Conservation (phyloP, 2,797 vertebrate genomes). For the Clangula hyemalis region DNA sequence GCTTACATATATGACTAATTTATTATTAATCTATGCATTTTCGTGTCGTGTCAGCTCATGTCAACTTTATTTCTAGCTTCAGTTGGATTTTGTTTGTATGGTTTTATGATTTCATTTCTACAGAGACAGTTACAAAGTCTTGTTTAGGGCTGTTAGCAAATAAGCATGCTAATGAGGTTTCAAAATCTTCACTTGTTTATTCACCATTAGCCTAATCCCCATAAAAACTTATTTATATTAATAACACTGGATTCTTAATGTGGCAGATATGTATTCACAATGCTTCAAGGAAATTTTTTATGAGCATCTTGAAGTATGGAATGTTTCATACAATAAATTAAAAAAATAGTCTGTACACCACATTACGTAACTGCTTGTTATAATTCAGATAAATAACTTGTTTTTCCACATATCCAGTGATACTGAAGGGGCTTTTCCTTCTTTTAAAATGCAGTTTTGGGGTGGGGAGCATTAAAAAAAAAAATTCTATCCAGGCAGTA, state of each 20-base stretch:
- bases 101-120: background rate
- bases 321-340: background rate
- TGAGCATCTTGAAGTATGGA: background rate
- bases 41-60: too few relatives aligned
- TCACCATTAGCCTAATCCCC: background rate
- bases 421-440: background rate
- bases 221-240: background rate
- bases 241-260: background rate
- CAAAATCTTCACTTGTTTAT: background rate
- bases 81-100: background rate
- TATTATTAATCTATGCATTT: background rate
- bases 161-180: background rate
- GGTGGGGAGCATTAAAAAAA: background rate
- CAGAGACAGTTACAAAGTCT: background rate
- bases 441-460: background rate
- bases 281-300: background rate
- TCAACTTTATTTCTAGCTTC: background rate
- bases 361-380: background rate
- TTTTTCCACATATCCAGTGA: background rate
- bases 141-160: background rate
- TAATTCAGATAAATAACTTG: background rate
- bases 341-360: background rate
- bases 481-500: background rate
- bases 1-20: background rate
- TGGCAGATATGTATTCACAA: background rate